Percentiles rank a stretch among this genome's conserved stretches.
phyloP scores from a whole-genome alignment of 2,888 invertebrate genomes.

The Gisinianus flammeolus region DNA sequence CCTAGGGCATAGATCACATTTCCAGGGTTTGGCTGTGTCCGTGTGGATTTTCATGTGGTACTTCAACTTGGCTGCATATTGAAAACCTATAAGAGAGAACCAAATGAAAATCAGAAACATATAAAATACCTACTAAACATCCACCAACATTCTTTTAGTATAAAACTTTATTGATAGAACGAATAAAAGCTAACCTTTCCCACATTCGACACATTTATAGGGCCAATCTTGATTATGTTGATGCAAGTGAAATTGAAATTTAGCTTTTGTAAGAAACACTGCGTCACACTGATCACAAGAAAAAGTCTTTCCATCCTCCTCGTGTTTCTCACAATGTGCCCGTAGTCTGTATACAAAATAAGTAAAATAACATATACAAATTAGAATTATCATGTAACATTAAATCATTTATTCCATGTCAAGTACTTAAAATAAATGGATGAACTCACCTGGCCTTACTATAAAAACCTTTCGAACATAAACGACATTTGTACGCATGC shows the following conservation, averaged over 20 bases:
- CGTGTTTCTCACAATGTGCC: not conserved
- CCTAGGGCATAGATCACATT: not conserved
- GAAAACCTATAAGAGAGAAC: not conserved
- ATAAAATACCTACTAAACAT: not conserved
- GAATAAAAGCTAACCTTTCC: not conserved
- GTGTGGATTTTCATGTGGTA: not conserved
- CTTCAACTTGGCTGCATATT: not conserved
- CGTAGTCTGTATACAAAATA: not conserved
- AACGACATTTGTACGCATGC: not conserved
- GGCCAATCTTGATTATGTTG: not conserved
- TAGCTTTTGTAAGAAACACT: not conserved
- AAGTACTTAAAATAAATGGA: not conserved
- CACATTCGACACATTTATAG: not conserved
- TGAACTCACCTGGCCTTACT: not conserved
- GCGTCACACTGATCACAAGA: not conserved
- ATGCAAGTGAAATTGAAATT: not conserved
- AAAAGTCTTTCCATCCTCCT: not conserved
- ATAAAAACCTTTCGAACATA: not conserved
- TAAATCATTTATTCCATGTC: not conserved
- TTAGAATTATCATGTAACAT: not conserved
- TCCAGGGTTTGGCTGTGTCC: not conserved
- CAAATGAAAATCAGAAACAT: not conserved
- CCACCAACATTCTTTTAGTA: not conserved
- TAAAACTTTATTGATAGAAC: not conserved
- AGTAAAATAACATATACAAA: not conserved